Evolutionary conservation across 1,140 invertebrate genomes (phyloP), one percentile per base, ranked within the genome.

Genomic region (Caerostris extrusa): DNA sequence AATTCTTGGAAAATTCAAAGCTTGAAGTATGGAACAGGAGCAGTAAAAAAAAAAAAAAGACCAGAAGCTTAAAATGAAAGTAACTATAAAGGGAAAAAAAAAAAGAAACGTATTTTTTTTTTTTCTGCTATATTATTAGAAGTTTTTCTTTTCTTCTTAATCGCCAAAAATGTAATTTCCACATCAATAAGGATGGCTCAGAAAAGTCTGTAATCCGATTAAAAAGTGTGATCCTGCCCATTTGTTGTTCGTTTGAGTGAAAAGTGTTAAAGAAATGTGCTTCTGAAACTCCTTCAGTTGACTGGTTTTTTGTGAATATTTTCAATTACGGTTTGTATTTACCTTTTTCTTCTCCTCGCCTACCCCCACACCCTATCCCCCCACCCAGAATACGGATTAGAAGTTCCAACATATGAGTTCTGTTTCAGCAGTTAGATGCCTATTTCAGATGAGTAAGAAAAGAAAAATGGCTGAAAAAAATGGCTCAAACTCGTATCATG

Each of bases 181-280:
- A n/a, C 55, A 60, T 85, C 19, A 60, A n/a, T 85, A 77, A 77
- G 71, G 71, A 77, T 77, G 10, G 71, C 83, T 57, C 17, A 58
- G 83, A 34, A 60, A 60, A 58, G 53, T 6, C 8, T 3, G 55
- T 57, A 58, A 34, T 85, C 57, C 83, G 83, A 85, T 85, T 85
- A 58, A 85, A 85, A 60, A 85, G 17, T 85, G 56, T 85, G 57
- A 85, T 85, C 55, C 17, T n/a, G n/a, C n/a, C 56, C 83, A 60
- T 85, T 85, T 60, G 83, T 57, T 85, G 83, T 85, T n/a, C 83
- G 17, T 77, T 53, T 77, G 57, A 85, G 55, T 85, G 83, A 85
- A 50, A 85, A 85, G 83, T 85, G 83, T 85, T 56, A 85, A 7
- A 12, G 83, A 85, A 57, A 85, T 85, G 57, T 85, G 83, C 55